Conservation (phyloP, 2,797 vertebrate genomes). For the Neosilurus mollespiculum region DNA sequence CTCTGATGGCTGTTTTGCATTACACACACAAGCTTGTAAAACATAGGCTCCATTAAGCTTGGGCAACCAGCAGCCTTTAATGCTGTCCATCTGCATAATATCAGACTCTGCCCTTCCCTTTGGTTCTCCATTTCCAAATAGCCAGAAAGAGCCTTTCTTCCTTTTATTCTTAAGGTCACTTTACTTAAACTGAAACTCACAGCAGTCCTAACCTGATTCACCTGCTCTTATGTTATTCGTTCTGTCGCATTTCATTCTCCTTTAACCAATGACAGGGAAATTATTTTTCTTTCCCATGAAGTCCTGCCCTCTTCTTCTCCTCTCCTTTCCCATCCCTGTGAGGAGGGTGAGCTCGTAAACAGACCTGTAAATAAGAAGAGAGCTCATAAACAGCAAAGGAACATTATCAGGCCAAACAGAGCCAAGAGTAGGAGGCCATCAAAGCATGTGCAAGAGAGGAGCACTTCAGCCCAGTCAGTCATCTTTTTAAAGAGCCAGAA, state of each 20-base stretch:
- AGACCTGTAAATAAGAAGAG: slow-evolving; percentile 51
- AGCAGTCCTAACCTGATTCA: not conserved
- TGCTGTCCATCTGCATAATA: slow-evolving; percentile 30
- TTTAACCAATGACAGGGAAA: not conserved
- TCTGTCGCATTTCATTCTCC: not conserved
- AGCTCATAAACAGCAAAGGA: slow-evolving; percentile 50
- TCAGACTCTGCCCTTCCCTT: not conserved
- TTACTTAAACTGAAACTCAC: not conserved
- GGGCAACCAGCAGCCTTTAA: slow-evolving; percentile 32
- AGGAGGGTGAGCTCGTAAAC: slow-evolving; percentile 50
- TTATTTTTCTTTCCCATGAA: not conserved
- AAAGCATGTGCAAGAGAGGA: slow-evolving; percentile 47
- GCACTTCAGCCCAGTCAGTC: slow-evolving; percentile 40
- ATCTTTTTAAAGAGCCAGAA: slow-evolving; percentile 44
- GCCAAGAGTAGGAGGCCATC: slow-evolving; percentile 45
- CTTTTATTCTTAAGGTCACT: not conserved
- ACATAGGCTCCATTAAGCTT: slow-evolving; percentile 9
- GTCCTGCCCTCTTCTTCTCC: slow-evolving; percentile 23
- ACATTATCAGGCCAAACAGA: slow-evolving; percentile 55
- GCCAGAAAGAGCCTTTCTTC: not conserved
- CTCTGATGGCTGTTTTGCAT: slow-evolving; percentile 15
- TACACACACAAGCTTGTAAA: slow-evolving; percentile 32
- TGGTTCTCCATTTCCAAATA: not conserved
- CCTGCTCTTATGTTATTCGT: not conserved
- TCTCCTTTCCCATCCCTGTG: slow-evolving; percentile 26